A percentile compares a stretch with the other conserved stretches of the same genome.
These are phyloP conservation scores for Hartigia nigra DNA, from an alignment of 2,888 invertebrate species.

Conservation along the genomic window DNA sequence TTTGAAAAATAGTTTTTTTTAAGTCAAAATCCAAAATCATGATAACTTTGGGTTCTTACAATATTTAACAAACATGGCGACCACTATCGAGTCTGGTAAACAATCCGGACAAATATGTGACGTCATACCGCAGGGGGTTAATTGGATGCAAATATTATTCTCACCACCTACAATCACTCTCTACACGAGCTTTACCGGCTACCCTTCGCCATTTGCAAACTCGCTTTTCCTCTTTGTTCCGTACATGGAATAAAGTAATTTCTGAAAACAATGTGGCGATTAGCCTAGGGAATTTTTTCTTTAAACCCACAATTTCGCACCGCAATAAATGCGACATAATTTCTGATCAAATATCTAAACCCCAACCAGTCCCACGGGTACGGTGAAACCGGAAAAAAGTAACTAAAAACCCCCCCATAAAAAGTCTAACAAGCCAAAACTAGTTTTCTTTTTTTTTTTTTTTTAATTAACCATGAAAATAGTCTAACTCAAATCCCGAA, in stretches of 20 bases:
- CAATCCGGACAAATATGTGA: conserved; percentile 16
- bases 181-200: neutral
- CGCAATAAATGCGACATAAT: neutral
- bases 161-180: neutral
- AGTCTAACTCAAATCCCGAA: too few relatives aligned
- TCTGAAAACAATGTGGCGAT: conserved; percentile 25
- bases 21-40: neutral
- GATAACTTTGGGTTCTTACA: neutral
- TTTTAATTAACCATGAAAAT: too few relatives aligned
- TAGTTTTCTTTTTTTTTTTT: too few relatives aligned
- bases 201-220: neutral
- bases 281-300: conserved; percentile 14
- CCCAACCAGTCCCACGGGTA: too few relatives aligned
- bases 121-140: conserved; percentile 19
- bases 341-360: neutral
- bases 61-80: conserved; percentile 12
- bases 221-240: neutral
- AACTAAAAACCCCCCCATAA: too few relatives aligned
- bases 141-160: conserved; percentile 43
- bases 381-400: too few relatives aligned
- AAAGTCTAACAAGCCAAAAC: too few relatives aligned
- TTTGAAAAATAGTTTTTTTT: neutral
- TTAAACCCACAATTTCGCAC: neutral
- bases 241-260: conserved; percentile 9
- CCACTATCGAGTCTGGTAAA: conserved; percentile 16